phyloP scores from a whole-genome alignment of 2,113 vertebrate genomes.

The Calidris pugnax region DNA sequence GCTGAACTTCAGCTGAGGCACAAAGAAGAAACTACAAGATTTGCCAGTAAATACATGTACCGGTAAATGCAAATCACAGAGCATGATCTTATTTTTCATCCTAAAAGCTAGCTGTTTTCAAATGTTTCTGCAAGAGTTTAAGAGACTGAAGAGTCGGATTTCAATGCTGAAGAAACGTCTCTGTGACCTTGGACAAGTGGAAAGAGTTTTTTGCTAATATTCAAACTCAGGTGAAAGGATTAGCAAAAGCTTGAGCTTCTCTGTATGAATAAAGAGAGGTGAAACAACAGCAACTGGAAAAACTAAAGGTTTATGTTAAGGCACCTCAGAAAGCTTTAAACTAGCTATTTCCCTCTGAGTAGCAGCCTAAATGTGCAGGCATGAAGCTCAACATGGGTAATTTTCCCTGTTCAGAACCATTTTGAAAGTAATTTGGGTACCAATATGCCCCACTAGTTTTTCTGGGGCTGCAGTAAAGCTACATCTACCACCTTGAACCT shows the following conservation, averaged over 20 bases:
- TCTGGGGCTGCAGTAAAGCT: background rate
- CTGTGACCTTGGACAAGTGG: background rate
- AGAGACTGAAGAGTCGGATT: background rate
- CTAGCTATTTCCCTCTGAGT: background rate
- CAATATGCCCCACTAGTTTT: background rate
- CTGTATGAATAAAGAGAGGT: background rate
- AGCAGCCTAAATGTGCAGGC: background rate
- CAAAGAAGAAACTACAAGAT: background rate
- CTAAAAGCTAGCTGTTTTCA: background rate
- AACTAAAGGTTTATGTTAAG: background rate
- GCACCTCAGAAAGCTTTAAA: background rate
- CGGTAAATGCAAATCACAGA: constrained; percentile 7
- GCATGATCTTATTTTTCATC: background rate
- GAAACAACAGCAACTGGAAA: background rate
- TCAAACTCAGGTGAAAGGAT: constrained; percentile 9
- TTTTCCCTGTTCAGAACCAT: background rate
- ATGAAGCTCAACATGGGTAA: background rate
- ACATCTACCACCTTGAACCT: background rate
- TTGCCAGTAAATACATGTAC: background rate
- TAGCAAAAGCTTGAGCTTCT: background rate
- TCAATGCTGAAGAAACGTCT: background rate
- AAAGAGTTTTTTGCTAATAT: constrained; percentile 18
- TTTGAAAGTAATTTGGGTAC: background rate
- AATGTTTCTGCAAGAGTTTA: background rate
- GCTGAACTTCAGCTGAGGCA: background rate